phyloP scores from a whole-genome alignment of 1,140 invertebrate genomes.

The Pristionchus pacificus region DNA sequence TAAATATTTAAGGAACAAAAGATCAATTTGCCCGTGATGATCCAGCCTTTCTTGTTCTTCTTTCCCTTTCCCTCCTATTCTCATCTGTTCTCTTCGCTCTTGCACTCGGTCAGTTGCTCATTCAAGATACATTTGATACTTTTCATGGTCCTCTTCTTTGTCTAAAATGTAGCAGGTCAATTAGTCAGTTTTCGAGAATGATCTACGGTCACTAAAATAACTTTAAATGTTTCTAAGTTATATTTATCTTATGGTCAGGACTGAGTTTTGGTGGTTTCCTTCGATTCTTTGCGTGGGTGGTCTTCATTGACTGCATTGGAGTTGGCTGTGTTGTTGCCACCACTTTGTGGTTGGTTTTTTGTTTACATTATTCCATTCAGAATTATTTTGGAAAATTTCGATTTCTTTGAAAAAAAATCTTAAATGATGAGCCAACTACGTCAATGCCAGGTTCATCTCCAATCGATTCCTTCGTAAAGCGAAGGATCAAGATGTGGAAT shows the following conservation, averaged over 20 bases:
- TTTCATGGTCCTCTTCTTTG: too few relatives aligned
- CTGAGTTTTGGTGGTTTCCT: slow-evolving; percentile 69
- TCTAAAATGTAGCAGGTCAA: too few relatives aligned
- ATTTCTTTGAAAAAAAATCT: slow-evolving; percentile 3
- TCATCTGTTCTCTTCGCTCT: slow-evolving; percentile 84
- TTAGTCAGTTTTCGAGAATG: too few relatives aligned
- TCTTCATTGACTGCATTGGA: slow-evolving; percentile 89
- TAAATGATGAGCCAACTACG: too few relatives aligned
- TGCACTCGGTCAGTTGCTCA: slow-evolving; percentile 69
- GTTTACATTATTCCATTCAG: slow-evolving; percentile 4
- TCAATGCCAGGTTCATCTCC: slow-evolving; percentile 77
- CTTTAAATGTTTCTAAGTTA: neutral
- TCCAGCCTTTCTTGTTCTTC: slow-evolving; percentile 90
- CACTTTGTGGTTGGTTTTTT: slow-evolving; percentile 72
- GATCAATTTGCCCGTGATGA: slow-evolving; percentile 98
- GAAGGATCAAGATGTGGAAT: slow-evolving; percentile 80
- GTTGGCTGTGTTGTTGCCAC: slow-evolving; percentile 82
- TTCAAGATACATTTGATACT: too few relatives aligned
- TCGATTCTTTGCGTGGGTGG: slow-evolving; percentile 82
- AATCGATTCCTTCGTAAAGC: slow-evolving; percentile 80
- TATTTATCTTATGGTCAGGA: neutral
- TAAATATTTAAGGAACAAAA: slow-evolving; percentile 79
- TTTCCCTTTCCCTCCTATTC: slow-evolving; percentile 79
- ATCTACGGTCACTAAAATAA: too few relatives aligned
- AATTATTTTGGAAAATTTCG: neutral